phyloP scores from a whole-genome alignment of 2,888 invertebrate genomes.

The Drosophila eohydei region DNA sequence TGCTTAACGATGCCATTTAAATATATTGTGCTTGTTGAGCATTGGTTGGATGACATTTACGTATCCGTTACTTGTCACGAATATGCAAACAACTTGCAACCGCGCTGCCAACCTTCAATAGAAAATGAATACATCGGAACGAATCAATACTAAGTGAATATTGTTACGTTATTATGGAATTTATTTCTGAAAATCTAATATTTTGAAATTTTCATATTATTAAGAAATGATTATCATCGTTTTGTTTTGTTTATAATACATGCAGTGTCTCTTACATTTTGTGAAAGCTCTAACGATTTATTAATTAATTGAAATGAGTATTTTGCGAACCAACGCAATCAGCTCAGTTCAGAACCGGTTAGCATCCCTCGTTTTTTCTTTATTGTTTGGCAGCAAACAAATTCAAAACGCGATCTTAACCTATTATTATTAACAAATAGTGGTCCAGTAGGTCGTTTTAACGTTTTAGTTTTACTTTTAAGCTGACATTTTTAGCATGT shows the following conservation, averaged over 20 bases:
- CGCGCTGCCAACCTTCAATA: not conserved
- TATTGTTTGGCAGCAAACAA: conserved; percentile 22
- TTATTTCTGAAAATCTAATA: no score
- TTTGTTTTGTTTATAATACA: not conserved
- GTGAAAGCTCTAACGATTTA: not conserved
- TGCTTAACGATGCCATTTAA: conserved; percentile 66
- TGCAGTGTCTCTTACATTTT: not conserved
- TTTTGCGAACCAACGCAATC: conserved; percentile 3
- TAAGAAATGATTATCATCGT: not conserved
- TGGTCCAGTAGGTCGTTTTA: not conserved
- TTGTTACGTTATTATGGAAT: not conserved
- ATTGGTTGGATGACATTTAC: conserved; percentile 12
- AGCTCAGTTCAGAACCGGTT: conserved; percentile 14
- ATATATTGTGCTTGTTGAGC: conserved; percentile 10
- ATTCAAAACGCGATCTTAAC: conserved; percentile 24
- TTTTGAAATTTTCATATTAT: not conserved
- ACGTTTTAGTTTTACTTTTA: not conserved
- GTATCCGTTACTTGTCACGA: conserved; percentile 13
- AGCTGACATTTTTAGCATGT: conserved; percentile 12
- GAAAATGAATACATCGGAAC: not conserved
- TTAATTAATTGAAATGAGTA: not conserved
- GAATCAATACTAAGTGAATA: not conserved
- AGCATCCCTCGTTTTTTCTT: conserved; percentile 24
- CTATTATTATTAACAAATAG: conserved; percentile 22
- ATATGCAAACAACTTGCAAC: not conserved